Evolutionary conservation across 2,113 vertebrate genomes (phyloP), one percentile per base, ranked within the genome.

Genomic region (Tychaedon coryphoeus): DNA sequence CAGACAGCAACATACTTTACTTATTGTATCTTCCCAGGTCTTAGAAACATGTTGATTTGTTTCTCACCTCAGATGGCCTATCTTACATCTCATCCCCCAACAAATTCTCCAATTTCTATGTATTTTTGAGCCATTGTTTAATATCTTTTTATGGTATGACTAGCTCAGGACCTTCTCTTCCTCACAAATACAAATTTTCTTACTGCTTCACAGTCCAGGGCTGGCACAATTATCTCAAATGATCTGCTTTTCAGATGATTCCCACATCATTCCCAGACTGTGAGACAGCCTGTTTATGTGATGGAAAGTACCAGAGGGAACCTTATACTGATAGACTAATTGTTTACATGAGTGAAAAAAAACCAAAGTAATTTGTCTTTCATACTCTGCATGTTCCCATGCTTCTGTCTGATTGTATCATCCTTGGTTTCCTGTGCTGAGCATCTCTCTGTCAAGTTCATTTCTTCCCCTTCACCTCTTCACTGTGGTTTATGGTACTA

Each of bases 201-300:
- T 92, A 90, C 43, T 96, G 88, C 61, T 94, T 93, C 92, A 71
- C 72, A 90, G 47, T 94, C 58, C 72, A 90, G 78, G 31, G 28
- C 47, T 97, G 96, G 95, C 94, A 94, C 74, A 94, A 94, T 88
- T 88, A 67, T 92, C 95, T 76, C 58, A 96, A 93, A 94, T 93
- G 70, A 93, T 95, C 93, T 96, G 62, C 90, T 95, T 95, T 93
- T 95, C 93, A 97, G 72, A 97, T 95, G 90, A 94, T 96, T 97
- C 86, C 86, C 78, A 94, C 86, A 97, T 95, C 93, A 97, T 97
- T 96, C 96, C 95, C 85, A 97, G 96, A 97, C 96, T 96, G 93
- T 97, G 96, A 97, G 94, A 77, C 90, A 97, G 67, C 88, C 78
- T 93, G 96, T 96, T 93, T 96, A 90, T 88, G 78, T 83, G 94